Conservation (phyloP, 2,888 invertebrate species). For the Nysson spinosus region DNA sequence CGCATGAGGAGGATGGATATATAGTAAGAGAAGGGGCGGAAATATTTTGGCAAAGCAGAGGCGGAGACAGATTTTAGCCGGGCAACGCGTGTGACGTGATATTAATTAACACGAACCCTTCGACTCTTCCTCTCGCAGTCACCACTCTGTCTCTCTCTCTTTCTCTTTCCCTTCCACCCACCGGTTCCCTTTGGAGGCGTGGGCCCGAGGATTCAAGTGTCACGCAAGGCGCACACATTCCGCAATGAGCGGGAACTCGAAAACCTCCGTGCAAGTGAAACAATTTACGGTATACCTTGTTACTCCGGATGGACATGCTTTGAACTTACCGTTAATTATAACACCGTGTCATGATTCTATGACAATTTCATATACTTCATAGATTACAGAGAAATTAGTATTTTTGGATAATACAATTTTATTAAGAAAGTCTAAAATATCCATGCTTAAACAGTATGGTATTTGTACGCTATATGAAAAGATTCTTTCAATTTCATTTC, state of each 20-base stretch:
- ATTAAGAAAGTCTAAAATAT: no score
- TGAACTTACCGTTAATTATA: constrained; percentile 25
- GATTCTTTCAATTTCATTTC: no score
- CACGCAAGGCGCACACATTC: constrained; percentile 67
- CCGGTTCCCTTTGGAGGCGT: constrained; percentile 42
- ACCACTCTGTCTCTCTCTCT: constrained; percentile 36
- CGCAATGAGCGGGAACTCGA: constrained; percentile 46
- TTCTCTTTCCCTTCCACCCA: constrained; percentile 9
- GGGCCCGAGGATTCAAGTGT: constrained; percentile 69
- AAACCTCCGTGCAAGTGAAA: constrained; percentile 43
- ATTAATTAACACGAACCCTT: constrained; percentile 77
- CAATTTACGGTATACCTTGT: constrained; percentile 50
- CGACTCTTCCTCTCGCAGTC: constrained; percentile 56
- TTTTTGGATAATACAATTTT: no score
- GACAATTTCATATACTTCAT: no score
- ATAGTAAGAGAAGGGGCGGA: constrained; percentile 44
- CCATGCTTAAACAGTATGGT: no score
- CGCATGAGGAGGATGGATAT: constrained; percentile 28
- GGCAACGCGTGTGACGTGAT: constrained; percentile 76
- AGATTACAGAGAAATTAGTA: no score
- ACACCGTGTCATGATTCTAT: not conserved
- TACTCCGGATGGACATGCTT: constrained; percentile 29
- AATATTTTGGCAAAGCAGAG: constrained; percentile 55
- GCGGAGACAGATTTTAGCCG: constrained; percentile 71
- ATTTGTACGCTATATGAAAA: no score